Percentiles rank a stretch among this genome's conserved stretches.
phyloP scores from a whole-genome alignment of 2,113 vertebrate species.

The Psettodes erumei region DNA sequence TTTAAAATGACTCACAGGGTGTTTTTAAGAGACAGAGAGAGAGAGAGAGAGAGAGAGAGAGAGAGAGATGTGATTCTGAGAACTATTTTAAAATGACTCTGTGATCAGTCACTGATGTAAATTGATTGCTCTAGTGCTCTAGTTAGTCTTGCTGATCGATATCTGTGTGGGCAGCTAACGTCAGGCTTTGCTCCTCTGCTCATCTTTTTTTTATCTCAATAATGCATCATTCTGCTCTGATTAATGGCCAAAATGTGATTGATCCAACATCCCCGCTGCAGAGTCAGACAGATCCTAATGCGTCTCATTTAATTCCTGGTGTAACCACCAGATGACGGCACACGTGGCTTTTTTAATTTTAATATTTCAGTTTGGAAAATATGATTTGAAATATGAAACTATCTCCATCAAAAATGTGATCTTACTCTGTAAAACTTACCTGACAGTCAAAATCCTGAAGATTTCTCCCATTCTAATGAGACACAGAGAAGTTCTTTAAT shows the following conservation, averaged over 20 bases:
- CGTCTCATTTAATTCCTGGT: background rate
- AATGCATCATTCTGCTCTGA: background rate
- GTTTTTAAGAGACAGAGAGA: background rate
- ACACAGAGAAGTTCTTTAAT: background rate
- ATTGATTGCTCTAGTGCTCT: too few species aligned
- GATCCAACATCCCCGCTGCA: background rate
- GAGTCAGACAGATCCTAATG: background rate
- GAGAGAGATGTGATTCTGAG: background rate
- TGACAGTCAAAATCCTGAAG: constrained; percentile 97
- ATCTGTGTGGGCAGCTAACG: background rate
- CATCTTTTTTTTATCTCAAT: too few species aligned
- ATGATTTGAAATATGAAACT: too few species aligned
- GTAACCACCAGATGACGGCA: too few species aligned
- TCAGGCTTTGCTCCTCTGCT: background rate
- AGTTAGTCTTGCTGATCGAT: constrained; percentile 12
- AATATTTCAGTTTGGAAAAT: too few species aligned
- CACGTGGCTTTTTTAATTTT: too few species aligned
- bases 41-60: background rate
- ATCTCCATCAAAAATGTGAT: too few species aligned
- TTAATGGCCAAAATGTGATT: background rate
- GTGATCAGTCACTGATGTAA: constrained; percentile 5
- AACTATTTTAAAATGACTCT: background rate
- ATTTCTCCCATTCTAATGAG: constrained; percentile 89
- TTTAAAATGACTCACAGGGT: background rate
- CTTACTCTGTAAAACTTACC: too few species aligned